Evolutionary conservation across 1,140 invertebrate species (phyloP).

Genomic region (Panagrolaimus sp.): DNA sequence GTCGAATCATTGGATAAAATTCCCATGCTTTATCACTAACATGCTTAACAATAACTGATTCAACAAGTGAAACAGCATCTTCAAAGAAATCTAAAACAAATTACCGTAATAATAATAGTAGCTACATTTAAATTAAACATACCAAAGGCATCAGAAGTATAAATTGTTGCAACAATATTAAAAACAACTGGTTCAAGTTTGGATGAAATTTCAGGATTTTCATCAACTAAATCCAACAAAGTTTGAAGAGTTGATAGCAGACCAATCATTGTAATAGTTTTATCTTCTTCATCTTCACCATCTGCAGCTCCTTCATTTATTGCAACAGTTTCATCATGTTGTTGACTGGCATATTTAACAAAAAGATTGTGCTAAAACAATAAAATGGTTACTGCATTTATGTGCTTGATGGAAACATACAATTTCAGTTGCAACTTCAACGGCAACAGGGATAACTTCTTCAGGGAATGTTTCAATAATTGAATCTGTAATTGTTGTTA

Average conservation of each 20-base stretch:
- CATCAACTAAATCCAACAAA: constrained; percentile 84
- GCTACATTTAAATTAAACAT: constrained; percentile 19
- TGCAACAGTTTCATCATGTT: background rate
- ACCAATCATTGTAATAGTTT: constrained; percentile 89
- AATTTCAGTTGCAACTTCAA: constrained; percentile 87
- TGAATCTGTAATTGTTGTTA: constrained; percentile 90
- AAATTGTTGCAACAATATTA: constrained; percentile 70
- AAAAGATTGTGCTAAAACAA: constrained; percentile 22
- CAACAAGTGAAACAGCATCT: constrained; percentile 84
- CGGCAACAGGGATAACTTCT: constrained; percentile 83
- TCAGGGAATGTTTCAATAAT: constrained; percentile 84
- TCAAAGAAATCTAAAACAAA: constrained; percentile 80
- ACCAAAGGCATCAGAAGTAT: constrained; percentile 29
- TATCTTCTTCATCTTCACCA: constrained; percentile 82
- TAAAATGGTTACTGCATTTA: background rate
- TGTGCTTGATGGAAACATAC: constrained; percentile 52
- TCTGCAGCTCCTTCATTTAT: constrained; percentile 65
- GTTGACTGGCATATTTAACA: constrained; percentile 20
- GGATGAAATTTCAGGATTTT: constrained; percentile 74
- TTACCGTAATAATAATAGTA: background rate
- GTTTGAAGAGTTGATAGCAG: constrained; percentile 92
- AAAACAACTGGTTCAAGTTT: constrained; percentile 87
- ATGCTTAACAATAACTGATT: constrained; percentile 77
- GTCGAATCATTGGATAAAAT: constrained; percentile 74
- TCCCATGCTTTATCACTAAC: constrained; percentile 93